Base-by-base conservation (phyloP, 2,888 invertebrate species). In the Synergus itoensis region DNA sequence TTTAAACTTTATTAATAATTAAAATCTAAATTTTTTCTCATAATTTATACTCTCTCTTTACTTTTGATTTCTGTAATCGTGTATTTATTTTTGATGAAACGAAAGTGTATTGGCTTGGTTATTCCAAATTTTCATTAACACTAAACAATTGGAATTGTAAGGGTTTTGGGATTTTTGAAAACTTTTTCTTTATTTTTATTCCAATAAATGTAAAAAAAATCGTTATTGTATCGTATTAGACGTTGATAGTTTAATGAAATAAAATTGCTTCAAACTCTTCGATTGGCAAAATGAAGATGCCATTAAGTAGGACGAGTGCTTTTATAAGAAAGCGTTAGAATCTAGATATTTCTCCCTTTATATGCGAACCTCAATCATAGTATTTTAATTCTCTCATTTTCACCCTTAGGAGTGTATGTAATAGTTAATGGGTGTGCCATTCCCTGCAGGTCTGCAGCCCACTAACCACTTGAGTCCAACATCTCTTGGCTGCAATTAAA, bases 341-440 rank as follows among this genome's bases (percentile, higher is more conserved):
- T 73, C 16, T 5, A 8, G 14, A 69, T 48, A 21, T 48, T 69
- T 48, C 43, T 4, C 16, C 8, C 45, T 73, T 28, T 73, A 48
- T 48, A 8, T 48, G 73, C 5, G 28, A 73, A 73, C 16, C 48
- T 73, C 28, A 53, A 73, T 28, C 73, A 28, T 12, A 12, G 45
- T 73, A 78, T 64, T 78, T 78, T 63, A 78, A 41, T 63, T 73
- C 48, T 75, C 78, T 41, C 78, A 62, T 78, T 78, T 78, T 62
- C 63, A 78, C 78, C 60, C 78, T 78, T 57, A 53, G 36, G n/a
- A 40, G 73, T 40, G 53, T 57, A 53, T 73, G 53, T 57, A 57
- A 36, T 48, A 73, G 36, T 73, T 73, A 73, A 73, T 73, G 73
- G 53, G 53, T 73, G 73, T 16, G 73, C 73, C 73, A 73, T 73